Base-by-base conservation (phyloP, 2,888 invertebrate genomes). In the Pasiphila rectangulata region DNA sequence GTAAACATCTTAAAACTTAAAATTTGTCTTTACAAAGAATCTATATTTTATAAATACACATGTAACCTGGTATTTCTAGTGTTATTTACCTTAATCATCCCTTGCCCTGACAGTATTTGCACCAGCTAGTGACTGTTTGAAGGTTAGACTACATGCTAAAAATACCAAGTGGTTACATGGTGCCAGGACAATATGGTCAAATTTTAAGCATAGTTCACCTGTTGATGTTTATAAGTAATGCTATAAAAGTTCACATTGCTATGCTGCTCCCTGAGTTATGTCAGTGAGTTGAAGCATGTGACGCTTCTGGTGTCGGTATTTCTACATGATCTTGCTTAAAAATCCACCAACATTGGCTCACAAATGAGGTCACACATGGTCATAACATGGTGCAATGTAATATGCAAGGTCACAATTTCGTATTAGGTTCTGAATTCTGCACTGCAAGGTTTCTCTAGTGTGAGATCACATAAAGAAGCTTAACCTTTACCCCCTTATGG, bases 221-320 rank as follows among this genome's bases (percentile, higher is more conserved):
- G n/a, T n/a, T n/a, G n/a, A n/a, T n/a, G n/a, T 29, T 15, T 29
- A 3, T 15, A n/a, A 19, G 30, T 10, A 25, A 34, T 21, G 9
- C 21, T 36, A 17, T 50, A 35, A 30, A 43, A 47, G 46, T 49
- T 35, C 13, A 40, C 32, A 24, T 19, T 39, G 40, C 46, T 46
- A 40, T 32, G 42, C 39, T 50, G 42, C 37, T 41, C 44, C 36
- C 24, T 24, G 20, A 30, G 24, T 20, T 37, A 15, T 24, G 3
- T 23, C 40, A 23, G 7, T 17, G 25, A 36, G 34, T 19, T 45
- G 21, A 42, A 48, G 56, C 49, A 36, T 53, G 48, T 34, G 13
- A 19, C 9, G 43, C 49, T 50, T 51, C 40, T 47, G 56, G 56
- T 57, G 51, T 41, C 35, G 56, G 56, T 45, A 24, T 38, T 19